Evolutionary conservation across 2,797 vertebrate species (phyloP).

Genomic region (Hephaestus fuliginosus): DNA sequence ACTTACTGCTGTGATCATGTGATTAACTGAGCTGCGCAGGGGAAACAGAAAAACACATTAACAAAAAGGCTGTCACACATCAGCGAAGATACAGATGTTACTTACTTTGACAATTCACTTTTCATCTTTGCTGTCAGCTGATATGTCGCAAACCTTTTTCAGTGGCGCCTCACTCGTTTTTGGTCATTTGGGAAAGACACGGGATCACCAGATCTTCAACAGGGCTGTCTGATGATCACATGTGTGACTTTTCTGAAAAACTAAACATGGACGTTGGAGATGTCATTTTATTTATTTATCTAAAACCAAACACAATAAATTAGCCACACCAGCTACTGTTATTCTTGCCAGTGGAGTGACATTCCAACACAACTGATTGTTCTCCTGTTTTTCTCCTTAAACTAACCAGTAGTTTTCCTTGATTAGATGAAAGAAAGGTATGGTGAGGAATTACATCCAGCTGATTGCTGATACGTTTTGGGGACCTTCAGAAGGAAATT

Average conservation of each 20-base stretch:
- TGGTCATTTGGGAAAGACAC: neutral
- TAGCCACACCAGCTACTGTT: neutral
- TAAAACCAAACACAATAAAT: slow-evolving; percentile 3
- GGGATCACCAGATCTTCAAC: neutral
- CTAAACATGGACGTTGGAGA: neutral
- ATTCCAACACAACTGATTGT: neutral
- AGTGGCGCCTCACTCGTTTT: neutral
- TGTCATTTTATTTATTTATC: neutral
- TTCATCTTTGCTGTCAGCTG: slow-evolving; percentile 34
- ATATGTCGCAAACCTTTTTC: slow-evolving; percentile 11
- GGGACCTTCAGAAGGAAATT: neutral
- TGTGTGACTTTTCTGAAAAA: neutral
- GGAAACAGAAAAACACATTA: slow-evolving; percentile 26
- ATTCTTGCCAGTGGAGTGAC: neutral
- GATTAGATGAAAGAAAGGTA: neutral
- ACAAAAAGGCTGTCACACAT: slow-evolving; percentile 51
- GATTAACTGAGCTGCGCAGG: slow-evolving; percentile 45
- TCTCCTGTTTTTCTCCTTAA: neutral
- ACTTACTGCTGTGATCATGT: slow-evolving; percentile 69
- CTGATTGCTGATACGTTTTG: neutral
- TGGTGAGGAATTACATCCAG: neutral
- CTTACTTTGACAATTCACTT: slow-evolving; percentile 42
- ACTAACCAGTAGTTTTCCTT: neutral
- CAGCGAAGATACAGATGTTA: slow-evolving; percentile 49
- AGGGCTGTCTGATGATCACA: neutral